A percentile compares a stretch with the other conserved stretches of the same genome.
Conservation (phyloP, 1,140 invertebrate species). For the Drosophila suzukii region DNA sequence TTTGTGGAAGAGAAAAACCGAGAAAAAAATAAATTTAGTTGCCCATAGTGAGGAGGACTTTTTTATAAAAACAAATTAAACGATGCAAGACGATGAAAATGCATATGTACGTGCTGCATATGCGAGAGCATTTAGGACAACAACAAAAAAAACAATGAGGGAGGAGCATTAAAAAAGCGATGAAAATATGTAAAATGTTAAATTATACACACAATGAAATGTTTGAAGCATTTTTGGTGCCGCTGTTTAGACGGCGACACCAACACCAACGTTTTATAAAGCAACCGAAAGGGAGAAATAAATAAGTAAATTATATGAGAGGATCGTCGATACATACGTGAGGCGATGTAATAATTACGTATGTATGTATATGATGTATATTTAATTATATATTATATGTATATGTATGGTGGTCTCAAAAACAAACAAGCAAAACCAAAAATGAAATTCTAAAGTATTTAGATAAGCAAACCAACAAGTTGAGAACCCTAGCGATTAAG, state of each 20-base stretch:
- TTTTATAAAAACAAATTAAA: constrained; percentile 66
- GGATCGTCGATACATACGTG: constrained; percentile 42
- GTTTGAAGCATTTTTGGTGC: constrained; percentile 81
- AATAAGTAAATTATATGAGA: constrained; percentile 29
- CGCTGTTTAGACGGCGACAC: constrained; percentile 68
- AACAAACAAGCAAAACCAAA: constrained; percentile 63
- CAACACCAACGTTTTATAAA: constrained; percentile 77
- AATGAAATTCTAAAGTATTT: constrained; percentile 80
- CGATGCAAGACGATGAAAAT: constrained; percentile 41
- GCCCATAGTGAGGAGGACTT: constrained; percentile 53
- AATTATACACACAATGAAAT: constrained; percentile 73
- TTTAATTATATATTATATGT: constrained; percentile 72
- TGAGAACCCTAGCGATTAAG: constrained; percentile 70
- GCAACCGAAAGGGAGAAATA: constrained; percentile 43
- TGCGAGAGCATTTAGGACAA: constrained; percentile 75
- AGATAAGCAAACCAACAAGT: constrained; percentile 76
- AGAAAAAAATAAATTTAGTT: constrained; percentile 58
- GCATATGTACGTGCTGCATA: constrained; percentile 27
- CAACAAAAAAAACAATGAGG: constrained; percentile 46
- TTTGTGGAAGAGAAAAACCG: constrained; percentile 36
- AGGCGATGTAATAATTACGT: constrained; percentile 68
- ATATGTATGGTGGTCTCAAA: constrained; percentile 66
- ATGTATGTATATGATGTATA: constrained; percentile 55
- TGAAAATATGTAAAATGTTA: constrained; percentile 59
- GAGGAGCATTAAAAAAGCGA: constrained; percentile 35